These are phyloP conservation scores for Sebastes oblongus DNA, from an alignment of 2,797 vertebrate species.

Conservation along the genomic window DNA sequence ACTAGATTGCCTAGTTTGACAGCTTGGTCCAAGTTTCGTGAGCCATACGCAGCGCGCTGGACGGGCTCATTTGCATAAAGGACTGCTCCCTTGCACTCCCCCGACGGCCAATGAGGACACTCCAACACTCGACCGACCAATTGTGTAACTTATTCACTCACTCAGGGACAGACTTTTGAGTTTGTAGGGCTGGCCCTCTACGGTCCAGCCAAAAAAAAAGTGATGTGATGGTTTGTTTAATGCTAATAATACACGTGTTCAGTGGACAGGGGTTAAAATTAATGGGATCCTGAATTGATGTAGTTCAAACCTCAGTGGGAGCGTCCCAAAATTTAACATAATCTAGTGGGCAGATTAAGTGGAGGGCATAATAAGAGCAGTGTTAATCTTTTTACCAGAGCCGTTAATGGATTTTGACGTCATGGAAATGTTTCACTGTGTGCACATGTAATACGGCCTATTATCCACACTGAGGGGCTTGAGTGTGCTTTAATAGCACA, in stretches of 20 bases:
- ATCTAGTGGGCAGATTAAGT: conserved; percentile 62
- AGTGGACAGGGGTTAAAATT: conserved; percentile 37
- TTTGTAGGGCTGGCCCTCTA: no score
- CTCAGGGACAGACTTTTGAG: no score
- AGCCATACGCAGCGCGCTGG: no score
- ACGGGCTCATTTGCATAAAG: no score
- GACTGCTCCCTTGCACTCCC: no score
- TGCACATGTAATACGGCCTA: conserved; percentile 30
- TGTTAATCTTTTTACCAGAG: conserved; percentile 64
- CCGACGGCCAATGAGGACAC: no score
- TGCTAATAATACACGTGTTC: conserved; percentile 32
- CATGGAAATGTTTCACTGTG: conserved; percentile 41
- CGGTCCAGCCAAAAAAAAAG: not conserved
- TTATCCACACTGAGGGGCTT: conserved; percentile 43
- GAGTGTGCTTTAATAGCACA: conserved; percentile 35
- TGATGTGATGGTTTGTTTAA: conserved; percentile 22
- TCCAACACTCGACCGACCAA: no score
- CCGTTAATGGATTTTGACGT: conserved; percentile 64
- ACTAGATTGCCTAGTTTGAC: no score
- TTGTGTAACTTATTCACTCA: no score
- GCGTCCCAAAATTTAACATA: conserved; percentile 50
- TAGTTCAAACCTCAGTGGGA: conserved; percentile 54
- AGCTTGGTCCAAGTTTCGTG: no score
- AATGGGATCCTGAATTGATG: conserved; percentile 53
- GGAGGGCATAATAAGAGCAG: conserved; percentile 40